Conservation (phyloP, 2,113 vertebrate species). For the Sylvia atricapilla region DNA sequence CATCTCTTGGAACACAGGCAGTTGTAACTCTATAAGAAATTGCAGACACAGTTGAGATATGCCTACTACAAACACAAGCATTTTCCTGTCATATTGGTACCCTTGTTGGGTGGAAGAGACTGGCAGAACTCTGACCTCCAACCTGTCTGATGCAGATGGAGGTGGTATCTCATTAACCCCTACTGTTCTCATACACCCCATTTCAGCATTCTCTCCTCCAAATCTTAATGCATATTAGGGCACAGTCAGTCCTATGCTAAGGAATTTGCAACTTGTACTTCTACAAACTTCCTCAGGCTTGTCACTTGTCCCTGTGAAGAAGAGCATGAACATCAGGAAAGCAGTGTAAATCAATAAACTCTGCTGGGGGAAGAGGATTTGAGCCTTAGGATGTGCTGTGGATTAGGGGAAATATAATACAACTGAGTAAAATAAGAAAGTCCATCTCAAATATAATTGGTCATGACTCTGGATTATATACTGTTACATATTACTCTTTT, state of each 20-base stretch:
- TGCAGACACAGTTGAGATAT: background rate
- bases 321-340: fast-evolving
- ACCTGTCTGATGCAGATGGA: background rate
- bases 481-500: background rate
- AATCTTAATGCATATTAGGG: background rate
- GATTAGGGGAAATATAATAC: background rate
- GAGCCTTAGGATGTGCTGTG: background rate
- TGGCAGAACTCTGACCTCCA: background rate
- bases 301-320: background rate
- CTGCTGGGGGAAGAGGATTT: background rate
- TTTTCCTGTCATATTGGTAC: background rate
- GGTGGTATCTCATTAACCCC: background rate
- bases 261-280: background rate
- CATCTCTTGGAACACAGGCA: fast-evolving
- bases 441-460: background rate
- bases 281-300: background rate
- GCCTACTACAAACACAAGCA: background rate
- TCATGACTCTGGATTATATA: background rate
- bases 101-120: background rate
- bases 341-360: background rate
- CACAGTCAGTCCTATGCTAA: background rate
- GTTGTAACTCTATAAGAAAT: background rate
- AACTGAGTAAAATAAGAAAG: background rate
- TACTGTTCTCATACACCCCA: fast-evolving
- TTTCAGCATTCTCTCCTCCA: background rate